These are phyloP conservation scores for Drosophila carrolli DNA, from an alignment of 1,140 invertebrate genomes.

Conservation along the genomic window DNA sequence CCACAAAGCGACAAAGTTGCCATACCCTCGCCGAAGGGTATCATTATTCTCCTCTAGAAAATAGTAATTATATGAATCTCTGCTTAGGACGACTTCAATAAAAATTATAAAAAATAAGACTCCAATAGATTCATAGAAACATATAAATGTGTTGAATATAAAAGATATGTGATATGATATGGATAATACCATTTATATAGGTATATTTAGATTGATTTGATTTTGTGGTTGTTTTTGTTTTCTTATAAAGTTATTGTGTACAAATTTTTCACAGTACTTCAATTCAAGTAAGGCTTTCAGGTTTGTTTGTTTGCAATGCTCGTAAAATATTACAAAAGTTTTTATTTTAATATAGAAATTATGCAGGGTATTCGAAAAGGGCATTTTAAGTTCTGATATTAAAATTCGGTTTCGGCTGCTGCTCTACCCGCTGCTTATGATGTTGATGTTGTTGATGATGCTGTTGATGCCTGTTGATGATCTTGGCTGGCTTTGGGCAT, in stretches of 20 bases:
- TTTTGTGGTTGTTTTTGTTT: background rate
- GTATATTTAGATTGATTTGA: background rate
- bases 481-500: conserved; percentile 45
- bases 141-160: no score
- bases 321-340: no score
- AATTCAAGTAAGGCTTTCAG: no score
- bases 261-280: no score
- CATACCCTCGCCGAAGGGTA: conserved; percentile 8
- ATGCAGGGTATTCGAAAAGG: background rate
- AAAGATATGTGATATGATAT: no score
- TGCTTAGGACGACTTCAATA: background rate
- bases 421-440: conserved; percentile 6
- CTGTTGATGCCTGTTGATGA: conserved; percentile 32
- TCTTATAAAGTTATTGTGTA: background rate
- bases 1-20: conserved; percentile 60
- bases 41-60: background rate
- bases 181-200: no score
- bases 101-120: no score
- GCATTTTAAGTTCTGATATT: background rate
- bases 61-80: background rate
- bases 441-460: conserved; percentile 29
- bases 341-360: background rate
- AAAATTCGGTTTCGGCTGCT: conserved; percentile 2
- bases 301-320: no score
- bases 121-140: no score